phyloP scores from a whole-genome alignment of 2,113 vertebrate genomes.

The Dascyllus trimaculatus region DNA sequence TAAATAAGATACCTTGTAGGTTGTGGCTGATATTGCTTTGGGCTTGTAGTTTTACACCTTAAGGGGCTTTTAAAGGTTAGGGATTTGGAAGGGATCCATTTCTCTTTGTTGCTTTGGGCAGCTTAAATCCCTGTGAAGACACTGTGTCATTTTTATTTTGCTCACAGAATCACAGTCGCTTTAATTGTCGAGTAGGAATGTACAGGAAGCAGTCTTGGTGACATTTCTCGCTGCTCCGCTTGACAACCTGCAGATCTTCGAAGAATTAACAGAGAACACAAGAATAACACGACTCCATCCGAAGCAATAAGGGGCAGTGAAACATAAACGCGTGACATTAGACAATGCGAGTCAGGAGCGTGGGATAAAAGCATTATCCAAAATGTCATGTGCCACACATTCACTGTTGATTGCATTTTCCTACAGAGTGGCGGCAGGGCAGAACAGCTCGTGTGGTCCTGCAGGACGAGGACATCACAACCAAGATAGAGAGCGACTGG shows the following conservation, averaged over 20 bases:
- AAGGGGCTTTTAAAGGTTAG: slow-evolving; percentile 49
- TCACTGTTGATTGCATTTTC: slow-evolving; percentile 36
- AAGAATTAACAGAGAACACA: slow-evolving; percentile 25
- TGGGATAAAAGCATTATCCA: slow-evolving; percentile 6
- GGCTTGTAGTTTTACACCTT: slow-evolving; percentile 57
- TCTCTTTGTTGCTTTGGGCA: slow-evolving; percentile 51
- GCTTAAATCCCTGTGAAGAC: slow-evolving; percentile 39
- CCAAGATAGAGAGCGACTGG: slow-evolving; percentile 96
- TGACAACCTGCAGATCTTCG: slow-evolving; percentile 37
- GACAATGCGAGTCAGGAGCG: slow-evolving; percentile 27
- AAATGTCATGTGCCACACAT: slow-evolving; percentile 16
- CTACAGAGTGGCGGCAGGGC: slow-evolving; percentile 93
- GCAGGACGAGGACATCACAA: slow-evolving; percentile 96
- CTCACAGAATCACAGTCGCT: slow-evolving; percentile 33
- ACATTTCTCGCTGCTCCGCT: slow-evolving; percentile 20
- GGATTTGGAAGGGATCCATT: slow-evolving; percentile 58
- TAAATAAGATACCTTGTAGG: slow-evolving; percentile 50
- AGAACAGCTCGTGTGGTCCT: slow-evolving; percentile 93
- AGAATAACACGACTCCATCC: slow-evolving; percentile 17
- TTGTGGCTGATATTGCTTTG: slow-evolving; percentile 38
- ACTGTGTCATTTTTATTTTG: slow-evolving; percentile 37
- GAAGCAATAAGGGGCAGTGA: not conserved
- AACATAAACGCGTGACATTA: slow-evolving; percentile 14
- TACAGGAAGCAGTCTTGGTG: not conserved
- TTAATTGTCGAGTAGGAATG: slow-evolving; percentile 40